Base-by-base conservation (phyloP, 2,888 invertebrate species). In the Nymphalis c-album region DNA sequence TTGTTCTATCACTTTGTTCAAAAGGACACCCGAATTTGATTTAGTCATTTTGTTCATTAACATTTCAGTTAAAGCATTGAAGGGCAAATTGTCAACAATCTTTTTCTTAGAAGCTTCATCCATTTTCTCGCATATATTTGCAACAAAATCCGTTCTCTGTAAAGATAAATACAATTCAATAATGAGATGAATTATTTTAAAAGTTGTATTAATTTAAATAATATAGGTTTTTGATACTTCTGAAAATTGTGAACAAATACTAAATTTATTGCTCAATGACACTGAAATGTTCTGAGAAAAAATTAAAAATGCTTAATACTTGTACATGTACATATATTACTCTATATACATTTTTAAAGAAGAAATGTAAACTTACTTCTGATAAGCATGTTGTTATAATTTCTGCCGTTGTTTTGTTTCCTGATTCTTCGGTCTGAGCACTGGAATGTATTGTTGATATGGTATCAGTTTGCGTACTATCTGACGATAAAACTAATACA, bases 141-240 rank as follows among this genome's bases (percentile, higher is more conserved):
- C 75, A 8, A 86, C 67, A 60, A 87, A 90, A 75, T 91, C 88
- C 20, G 78, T 71, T 77, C 81, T 82, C 91, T 91, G 85, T 22
- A 86, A 87, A 69, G 2, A 51, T 47, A 47, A 18, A 57, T 50
- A 35, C 13, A 40, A 13, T 13, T 13, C 3, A 40, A 40, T 40
- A 13, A 13, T 13, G 4, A 2, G 13, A 13, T 13, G 5, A 13
- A 40, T 40, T 40, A 40, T 40, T 13, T 40, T 13, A 40, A 13
- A 2, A 40, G 13, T 40, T 3, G 35, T 1, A 10, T 40, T 40
- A 2, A 8, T 40, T 8, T 40, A 1, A 40, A 40, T 8, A 22
- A 22, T 22, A 22, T 2, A 22, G 22, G 22, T 22, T 22, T 22
- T 22, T 22, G 22, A 22, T 22, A 22, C 22, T 22, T 22, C 22